Conservation (phyloP, 2,888 invertebrate species). For the Dione vanillae region DNA sequence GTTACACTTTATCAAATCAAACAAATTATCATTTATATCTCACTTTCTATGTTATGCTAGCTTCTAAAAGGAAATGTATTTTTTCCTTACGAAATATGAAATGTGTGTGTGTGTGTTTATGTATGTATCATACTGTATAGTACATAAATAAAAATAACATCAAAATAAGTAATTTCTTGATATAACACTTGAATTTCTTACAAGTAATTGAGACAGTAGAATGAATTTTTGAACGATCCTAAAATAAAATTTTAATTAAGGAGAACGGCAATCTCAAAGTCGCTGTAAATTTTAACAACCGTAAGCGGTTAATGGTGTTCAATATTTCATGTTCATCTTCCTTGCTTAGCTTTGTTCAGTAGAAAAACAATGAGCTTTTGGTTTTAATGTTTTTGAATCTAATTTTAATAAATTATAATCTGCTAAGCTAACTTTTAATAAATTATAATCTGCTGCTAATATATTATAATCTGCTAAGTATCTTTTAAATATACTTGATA, state of each 20-base stretch:
- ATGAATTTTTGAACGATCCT: conserved; percentile 7
- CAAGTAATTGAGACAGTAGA: neutral
- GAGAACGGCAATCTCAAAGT: conserved; percentile 18
- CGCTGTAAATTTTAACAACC: conserved; percentile 28
- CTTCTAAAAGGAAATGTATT: too few relatives aligned
- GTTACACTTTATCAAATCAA: too few relatives aligned
- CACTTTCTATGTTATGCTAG: too few relatives aligned
- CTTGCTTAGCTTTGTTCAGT: conserved; percentile 6
- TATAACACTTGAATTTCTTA: neutral
- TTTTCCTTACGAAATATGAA: too few relatives aligned
- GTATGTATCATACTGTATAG: too few relatives aligned
- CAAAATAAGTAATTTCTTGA: neutral
- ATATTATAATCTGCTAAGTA: too few relatives aligned
- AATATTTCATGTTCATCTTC: conserved; percentile 13
- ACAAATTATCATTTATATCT: too few relatives aligned
- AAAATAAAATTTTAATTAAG: conserved; percentile 29
- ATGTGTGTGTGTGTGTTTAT: too few relatives aligned
- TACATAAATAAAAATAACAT: neutral
- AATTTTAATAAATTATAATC: neutral
- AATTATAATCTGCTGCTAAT: too few relatives aligned
- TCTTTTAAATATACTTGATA: too few relatives aligned
- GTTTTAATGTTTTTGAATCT: neutral
- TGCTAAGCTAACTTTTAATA: too few relatives aligned
- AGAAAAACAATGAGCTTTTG: neutral
- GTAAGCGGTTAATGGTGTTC: conserved; percentile 27